Base-by-base conservation (phyloP, 2,888 invertebrate genomes). In the Allolobophora icterica region DNA sequence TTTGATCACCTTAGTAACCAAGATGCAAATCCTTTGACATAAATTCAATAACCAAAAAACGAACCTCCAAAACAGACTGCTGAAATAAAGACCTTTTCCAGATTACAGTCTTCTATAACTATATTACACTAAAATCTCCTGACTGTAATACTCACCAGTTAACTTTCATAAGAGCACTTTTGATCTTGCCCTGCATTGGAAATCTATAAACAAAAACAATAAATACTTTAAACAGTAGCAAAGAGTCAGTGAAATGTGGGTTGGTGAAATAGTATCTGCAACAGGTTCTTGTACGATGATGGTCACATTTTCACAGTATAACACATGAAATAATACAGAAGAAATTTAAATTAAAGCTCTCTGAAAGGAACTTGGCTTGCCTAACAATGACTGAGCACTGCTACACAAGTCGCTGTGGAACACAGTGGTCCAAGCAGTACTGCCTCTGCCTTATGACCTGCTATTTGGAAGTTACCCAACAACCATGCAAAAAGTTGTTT, bases 111-210 rank as follows among this genome's bases (percentile, higher is more conserved):
- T 13, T 30, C 30, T 58, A 58, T 24, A 58, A 58, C 0, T 3
- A 30, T 58, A 5, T 30, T 71, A 30, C 30, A n/a, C n/a, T 71
- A 71, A 71, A 71, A 71, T n/a, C n/a, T n/a, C 13, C 71, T n/a
- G 30, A n/a, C 71, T n/a, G n/a, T 15, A 87, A 87, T 34, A 89
- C 93, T 92, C 92, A 95, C 94, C 95, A 95, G 94, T 97, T 97
- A n/a, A 97, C 96, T 95, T 97, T 97, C 97, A 97, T 97, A 93
- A 97, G 96, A 90, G 96, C 95, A 1, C 96, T 97, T 94, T 96
- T 97, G 89, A 97, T 97, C 95, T 96, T 97, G 89, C 97, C 97
- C 92, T 96, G 96, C 94, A 97, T 96, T 1, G 97, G 97, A 95
- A 96, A 97, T 19, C 95, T 95, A 91, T 33, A 93, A 92, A 91